phyloP scores from a whole-genome alignment of 2,113 vertebrate species.

The Muntiacus muntjak region DNA sequence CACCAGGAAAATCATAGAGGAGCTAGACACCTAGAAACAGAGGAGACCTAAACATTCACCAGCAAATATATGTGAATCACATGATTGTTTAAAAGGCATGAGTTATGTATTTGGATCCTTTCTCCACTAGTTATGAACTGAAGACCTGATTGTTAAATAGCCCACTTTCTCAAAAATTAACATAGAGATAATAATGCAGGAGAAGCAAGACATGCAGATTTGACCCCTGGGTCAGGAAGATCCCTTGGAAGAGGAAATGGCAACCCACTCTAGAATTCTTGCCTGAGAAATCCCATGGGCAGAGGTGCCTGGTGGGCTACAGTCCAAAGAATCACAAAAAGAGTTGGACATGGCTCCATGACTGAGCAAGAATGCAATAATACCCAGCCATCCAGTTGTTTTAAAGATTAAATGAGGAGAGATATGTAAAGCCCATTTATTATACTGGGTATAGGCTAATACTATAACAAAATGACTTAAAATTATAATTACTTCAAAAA shows the following conservation, averaged over 20 bases:
- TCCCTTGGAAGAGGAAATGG: neutral
- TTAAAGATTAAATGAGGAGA: neutral
- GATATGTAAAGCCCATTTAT: neutral
- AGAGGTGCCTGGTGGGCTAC: neutral
- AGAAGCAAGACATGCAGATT: neutral
- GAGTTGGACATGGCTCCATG: neutral
- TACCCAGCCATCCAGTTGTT: neutral
- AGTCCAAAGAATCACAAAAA: neutral
- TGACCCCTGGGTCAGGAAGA: neutral
- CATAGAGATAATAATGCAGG: neutral
- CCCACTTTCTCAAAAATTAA: neutral
- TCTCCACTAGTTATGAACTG: neutral
- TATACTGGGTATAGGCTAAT: neutral
- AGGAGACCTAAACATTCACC: neutral
- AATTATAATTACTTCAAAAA: neutral
- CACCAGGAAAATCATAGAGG: neutral
- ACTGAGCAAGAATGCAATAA: neutral
- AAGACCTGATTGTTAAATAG: neutral
- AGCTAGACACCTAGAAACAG: neutral
- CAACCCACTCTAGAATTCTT: neutral
- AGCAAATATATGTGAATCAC: neutral
- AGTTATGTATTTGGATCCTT: neutral
- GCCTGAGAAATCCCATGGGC: neutral
- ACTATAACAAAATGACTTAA: neutral
- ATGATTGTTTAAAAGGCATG: neutral